phyloP scores from a whole-genome alignment of 2,797 vertebrate genomes.

The Sarcophilus harrisii region DNA sequence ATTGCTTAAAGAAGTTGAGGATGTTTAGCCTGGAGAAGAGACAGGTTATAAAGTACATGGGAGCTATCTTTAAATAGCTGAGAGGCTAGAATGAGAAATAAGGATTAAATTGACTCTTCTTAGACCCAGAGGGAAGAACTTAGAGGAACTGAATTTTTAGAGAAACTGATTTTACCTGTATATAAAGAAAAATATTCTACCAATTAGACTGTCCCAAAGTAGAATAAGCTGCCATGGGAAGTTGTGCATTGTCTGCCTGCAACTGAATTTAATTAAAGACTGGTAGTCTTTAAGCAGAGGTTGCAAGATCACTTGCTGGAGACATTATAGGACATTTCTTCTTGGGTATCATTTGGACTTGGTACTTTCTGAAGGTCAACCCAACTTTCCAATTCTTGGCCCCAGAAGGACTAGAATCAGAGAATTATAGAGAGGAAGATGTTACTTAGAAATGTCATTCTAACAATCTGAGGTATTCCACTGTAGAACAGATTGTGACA shows the following conservation, averaged over 20 bases:
- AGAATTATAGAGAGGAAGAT: neutral
- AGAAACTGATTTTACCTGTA: neutral
- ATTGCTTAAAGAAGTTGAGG: neutral
- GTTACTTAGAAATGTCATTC: neutral
- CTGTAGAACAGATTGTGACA: neutral
- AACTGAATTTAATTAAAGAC: neutral
- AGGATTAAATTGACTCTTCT: neutral
- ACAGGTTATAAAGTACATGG: neutral
- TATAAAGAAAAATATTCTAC: neutral
- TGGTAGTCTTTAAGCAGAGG: neutral
- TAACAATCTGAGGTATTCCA: neutral
- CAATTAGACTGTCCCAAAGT: neutral
- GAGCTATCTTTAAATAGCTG: neutral
- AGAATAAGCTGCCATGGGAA: neutral
- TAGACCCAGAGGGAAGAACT: neutral
- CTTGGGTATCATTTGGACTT: neutral
- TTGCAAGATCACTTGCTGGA: neutral
- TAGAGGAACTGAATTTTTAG: constrained; percentile 19
- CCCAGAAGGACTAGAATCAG: neutral
- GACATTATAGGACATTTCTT: neutral
- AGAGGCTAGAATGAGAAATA: neutral
- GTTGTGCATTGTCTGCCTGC: neutral
- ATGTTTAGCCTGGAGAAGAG: neutral
- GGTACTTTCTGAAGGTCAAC: neutral
- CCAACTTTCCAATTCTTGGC: neutral